Percentiles rank a stretch among this genome's conserved stretches.
Evolutionary conservation across 2,113 vertebrate genomes (phyloP).

Genomic region (Nerophis lumbriciformis): DNA sequence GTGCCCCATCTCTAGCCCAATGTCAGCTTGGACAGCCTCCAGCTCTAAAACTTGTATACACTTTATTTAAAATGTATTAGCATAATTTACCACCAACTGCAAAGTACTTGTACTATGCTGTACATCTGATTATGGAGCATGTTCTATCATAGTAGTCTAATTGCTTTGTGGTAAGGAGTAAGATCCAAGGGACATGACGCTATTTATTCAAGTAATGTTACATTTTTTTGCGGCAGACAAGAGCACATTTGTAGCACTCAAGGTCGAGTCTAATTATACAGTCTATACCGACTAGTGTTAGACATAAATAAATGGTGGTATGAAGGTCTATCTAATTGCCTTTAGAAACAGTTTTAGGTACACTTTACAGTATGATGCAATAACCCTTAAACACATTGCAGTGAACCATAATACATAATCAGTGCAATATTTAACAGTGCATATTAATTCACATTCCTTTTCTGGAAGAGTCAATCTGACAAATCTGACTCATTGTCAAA

Average conservation of each 20-base stretch:
- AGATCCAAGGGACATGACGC: not conserved
- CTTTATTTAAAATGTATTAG: not conserved
- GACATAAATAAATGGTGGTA: not conserved
- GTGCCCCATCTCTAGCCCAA: too few relatives aligned
- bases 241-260: not conserved
- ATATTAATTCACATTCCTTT: not conserved
- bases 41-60: not conserved
- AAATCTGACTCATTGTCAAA: slow-evolving; percentile 5
- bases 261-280: not conserved
- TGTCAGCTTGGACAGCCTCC: too few relatives aligned
- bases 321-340: not conserved
- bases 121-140: too few relatives aligned
- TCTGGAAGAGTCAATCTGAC: not conserved
- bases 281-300: not conserved
- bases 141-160: not conserved
- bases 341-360: not conserved
- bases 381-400: too few relatives aligned
- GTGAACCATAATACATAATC: too few relatives aligned
- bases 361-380: not conserved
- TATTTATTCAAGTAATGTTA: not conserved
- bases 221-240: not conserved
- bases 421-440: not conserved
- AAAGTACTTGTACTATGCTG: too few relatives aligned
- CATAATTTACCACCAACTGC: not conserved
- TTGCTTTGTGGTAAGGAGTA: not conserved